These are phyloP conservation scores for Drosophila neutralis DNA, from an alignment of 2,888 invertebrate genomes.

Conservation along the genomic window DNA sequence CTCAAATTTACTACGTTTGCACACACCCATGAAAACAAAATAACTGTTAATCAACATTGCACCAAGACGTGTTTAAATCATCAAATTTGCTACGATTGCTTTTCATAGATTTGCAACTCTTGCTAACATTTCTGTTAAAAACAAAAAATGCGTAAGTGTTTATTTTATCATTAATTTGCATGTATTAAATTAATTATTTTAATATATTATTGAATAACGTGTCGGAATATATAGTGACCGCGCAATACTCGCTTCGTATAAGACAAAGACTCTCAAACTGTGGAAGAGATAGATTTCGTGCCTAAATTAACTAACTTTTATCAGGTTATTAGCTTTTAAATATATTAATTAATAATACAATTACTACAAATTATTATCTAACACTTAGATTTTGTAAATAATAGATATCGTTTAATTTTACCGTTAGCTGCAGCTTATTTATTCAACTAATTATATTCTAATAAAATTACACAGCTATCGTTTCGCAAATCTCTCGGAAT, in stretches of 20 bases:
- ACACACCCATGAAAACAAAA: constrained; percentile 36
- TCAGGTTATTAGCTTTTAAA: background rate
- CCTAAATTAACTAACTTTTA: background rate
- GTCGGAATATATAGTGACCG: background rate
- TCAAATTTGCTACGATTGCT: constrained; percentile 13
- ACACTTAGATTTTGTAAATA: background rate
- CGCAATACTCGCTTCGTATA: background rate
- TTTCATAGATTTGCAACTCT: background rate
- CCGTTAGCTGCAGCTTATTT: background rate
- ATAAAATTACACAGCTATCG: background rate
- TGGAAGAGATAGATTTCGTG: background rate
- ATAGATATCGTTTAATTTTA: too few species aligned
- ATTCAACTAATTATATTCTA: background rate
- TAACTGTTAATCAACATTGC: constrained; percentile 21
- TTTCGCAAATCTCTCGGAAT: background rate
- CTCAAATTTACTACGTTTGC: constrained; percentile 27
- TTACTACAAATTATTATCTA: background rate
- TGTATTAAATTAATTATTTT: constrained; percentile 2
- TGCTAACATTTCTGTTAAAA: constrained; percentile 4
- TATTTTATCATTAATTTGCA: constrained; percentile 9
- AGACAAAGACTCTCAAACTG: background rate
- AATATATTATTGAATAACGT: background rate
- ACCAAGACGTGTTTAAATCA: constrained; percentile 6
- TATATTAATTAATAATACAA: background rate
- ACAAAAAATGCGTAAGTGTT: constrained; percentile 51